Evolutionary conservation across 2,113 vertebrate species (phyloP).

Genomic region (Sapayoa aenigma): DNA sequence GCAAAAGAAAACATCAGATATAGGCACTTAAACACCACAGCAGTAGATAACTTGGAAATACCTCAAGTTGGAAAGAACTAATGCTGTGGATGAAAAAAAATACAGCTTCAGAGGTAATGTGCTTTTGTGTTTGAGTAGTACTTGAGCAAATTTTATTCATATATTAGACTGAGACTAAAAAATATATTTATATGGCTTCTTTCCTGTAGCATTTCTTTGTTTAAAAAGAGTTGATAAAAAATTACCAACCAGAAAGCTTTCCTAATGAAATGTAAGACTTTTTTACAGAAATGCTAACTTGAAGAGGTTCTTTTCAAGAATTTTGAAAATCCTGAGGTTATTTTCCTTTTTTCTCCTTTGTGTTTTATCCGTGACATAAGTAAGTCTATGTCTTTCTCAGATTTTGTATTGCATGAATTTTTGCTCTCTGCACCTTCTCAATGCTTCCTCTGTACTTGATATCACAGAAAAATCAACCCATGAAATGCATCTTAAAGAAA

Average conservation of each 20-base stretch:
- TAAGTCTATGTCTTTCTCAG: accelerated
- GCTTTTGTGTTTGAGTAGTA: background rate
- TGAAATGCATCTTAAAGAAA: background rate
- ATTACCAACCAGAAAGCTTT: background rate
- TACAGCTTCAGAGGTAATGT: background rate
- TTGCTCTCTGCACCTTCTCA: background rate
- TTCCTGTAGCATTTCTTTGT: background rate
- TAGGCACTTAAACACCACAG: background rate
- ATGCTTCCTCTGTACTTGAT: background rate
- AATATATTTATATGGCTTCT: background rate
- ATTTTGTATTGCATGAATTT: background rate
- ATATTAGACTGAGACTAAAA: background rate
- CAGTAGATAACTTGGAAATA: background rate
- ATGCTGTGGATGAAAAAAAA: background rate
- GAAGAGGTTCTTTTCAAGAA: background rate
- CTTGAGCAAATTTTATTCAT: background rate
- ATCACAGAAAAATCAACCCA: background rate
- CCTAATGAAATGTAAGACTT: background rate
- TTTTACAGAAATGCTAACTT: background rate
- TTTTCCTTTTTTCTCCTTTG: background rate
- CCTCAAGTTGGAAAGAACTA: background rate
- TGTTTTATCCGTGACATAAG: background rate
- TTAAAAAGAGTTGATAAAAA: background rate
- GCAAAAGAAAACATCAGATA: slow-evolving; percentile 7
- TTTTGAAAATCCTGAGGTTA: background rate